phyloP scores from a whole-genome alignment of 2,797 vertebrate genomes.

The Leptodactylus fallax region DNA sequence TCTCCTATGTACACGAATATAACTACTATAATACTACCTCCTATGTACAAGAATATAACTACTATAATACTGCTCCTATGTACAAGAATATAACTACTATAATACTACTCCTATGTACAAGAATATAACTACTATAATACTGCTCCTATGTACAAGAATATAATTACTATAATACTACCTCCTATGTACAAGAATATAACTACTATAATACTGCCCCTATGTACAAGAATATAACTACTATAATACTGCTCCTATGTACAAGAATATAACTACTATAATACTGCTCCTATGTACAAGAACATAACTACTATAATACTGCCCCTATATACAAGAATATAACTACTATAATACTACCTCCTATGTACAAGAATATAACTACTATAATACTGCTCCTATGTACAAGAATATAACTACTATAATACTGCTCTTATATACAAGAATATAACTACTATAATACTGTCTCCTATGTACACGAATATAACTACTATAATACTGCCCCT shows the following conservation, averaged over 20 bases:
- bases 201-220: neutral
- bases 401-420: constrained; percentile 1
- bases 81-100: no score
- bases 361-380: constrained; percentile 1
- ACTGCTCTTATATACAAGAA: neutral
- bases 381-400: neutral
- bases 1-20: no score
- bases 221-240: constrained; percentile 5
- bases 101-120: no score
- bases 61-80: no score
- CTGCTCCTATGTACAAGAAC: neutral
- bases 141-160: constrained; percentile 2
- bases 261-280: constrained; percentile 11
- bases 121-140: constrained; percentile 16
- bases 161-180: neutral
- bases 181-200: neutral
- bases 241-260: constrained; percentile 6
- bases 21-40: no score
- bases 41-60: no score
- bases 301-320: constrained; percentile 1
- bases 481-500: constrained; percentile 13
- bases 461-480: neutral
- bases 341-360: neutral
- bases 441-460: neutral
- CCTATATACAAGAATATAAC: neutral